phyloP scores from a whole-genome alignment of 2,888 invertebrate species.

The Dryococelus australis region DNA sequence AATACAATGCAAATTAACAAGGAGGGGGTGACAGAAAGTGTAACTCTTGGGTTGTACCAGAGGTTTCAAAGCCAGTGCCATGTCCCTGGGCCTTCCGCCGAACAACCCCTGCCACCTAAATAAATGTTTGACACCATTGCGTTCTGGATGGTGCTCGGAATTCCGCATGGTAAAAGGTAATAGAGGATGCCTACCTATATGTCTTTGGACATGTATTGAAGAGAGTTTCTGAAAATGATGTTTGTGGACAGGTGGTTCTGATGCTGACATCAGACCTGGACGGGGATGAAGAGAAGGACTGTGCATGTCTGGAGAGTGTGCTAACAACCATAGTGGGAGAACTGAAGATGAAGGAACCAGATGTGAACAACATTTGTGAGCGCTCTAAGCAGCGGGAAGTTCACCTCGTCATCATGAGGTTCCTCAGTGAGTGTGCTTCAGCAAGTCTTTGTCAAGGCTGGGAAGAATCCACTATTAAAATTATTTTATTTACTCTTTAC shows the following conservation, averaged over 20 bases:
- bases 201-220: no score
- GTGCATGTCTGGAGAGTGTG: slow-evolving; percentile 77
- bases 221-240: background rate
- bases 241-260: slow-evolving; percentile 71
- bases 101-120: no score
- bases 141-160: no score
- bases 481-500: background rate
- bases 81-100: no score
- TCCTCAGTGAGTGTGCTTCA: slow-evolving; percentile 72
- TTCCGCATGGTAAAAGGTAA: no score
- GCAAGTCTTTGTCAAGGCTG: background rate
- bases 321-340: slow-evolving; percentile 76
- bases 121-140: no score
- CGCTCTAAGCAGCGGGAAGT: slow-evolving; percentile 83
- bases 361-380: slow-evolving; percentile 63
- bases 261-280: slow-evolving; percentile 91
- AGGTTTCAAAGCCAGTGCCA: no score
- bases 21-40: no score
- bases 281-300: slow-evolving; percentile 82
- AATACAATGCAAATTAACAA: no score
- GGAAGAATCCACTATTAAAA: background rate
- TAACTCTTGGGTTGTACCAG: no score
- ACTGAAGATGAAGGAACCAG: slow-evolving; percentile 70
- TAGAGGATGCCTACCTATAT: no score
- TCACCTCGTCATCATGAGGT: slow-evolving; percentile 85